Percentiles rank a stretch among this genome's conserved stretches.
phyloP scores from a whole-genome alignment of 92 coral and sea anemone species.

The Epizoanthus scotinus region DNA sequence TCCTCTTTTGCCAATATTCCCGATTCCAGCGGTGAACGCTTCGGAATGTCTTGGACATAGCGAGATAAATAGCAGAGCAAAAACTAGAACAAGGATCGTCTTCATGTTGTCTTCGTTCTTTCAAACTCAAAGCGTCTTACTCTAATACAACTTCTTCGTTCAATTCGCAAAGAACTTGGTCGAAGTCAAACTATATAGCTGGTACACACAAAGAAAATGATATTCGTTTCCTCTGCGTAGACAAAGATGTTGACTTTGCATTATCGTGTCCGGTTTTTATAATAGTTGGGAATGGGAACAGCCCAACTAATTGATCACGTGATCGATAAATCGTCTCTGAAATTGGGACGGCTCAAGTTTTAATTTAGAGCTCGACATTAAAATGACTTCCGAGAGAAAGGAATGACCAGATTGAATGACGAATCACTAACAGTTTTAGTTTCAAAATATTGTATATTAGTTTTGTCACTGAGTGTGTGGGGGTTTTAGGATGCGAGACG shows the following conservation, averaged over 20 bases:
- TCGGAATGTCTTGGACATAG: slow-evolving; percentile 37
- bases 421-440: slow-evolving; percentile 17
- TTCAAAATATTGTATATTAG: slow-evolving; percentile 3
- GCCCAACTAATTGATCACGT: neutral
- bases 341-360: slow-evolving; percentile 15
- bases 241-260: slow-evolving; percentile 27
- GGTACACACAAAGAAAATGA: slow-evolving; percentile 18
- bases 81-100: neutral
- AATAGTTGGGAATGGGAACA: slow-evolving; percentile 2
- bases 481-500: neutral
- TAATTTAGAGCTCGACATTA: slow-evolving; percentile 13
- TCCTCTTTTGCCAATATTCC: slow-evolving; percentile 34
- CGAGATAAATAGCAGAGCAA: slow-evolving; percentile 14
- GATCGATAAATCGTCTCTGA: neutral
- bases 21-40: slow-evolving; percentile 40
- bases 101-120: slow-evolving; percentile 19
- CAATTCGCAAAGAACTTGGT: slow-evolving; percentile 21
- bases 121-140: neutral
- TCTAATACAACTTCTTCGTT: slow-evolving; percentile 16
- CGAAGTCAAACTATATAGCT: slow-evolving; percentile 4
- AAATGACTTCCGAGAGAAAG: slow-evolving; percentile 42
- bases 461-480: neutral
- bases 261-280: slow-evolving; percentile 38
- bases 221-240: slow-evolving; percentile 7
- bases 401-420: slow-evolving; percentile 7